Conservation (phyloP, 2,888 invertebrate genomes). For the Meiosimyza platycephala region DNA sequence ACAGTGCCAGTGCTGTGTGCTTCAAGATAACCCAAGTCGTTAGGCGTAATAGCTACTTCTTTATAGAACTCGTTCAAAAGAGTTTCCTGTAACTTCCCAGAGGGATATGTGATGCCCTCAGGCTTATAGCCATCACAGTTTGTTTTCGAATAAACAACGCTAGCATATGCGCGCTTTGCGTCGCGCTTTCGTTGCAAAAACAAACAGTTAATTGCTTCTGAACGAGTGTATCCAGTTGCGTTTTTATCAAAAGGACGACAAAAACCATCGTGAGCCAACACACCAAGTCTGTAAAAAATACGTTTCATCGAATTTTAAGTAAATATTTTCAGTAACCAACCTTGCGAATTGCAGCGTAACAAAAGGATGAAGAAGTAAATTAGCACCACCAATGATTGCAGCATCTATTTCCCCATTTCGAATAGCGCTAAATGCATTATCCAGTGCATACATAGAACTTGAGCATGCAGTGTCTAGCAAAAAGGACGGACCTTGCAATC, state of each 20-base stretch:
- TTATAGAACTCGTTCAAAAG: constrained; percentile 75
- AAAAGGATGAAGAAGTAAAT: constrained; percentile 87
- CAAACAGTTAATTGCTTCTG: constrained; percentile 79
- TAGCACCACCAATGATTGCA: constrained; percentile 90
- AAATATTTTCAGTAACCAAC: constrained; percentile 60
- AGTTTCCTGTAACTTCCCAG: constrained; percentile 73
- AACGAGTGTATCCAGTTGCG: constrained; percentile 85
- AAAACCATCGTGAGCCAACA: constrained; percentile 84
- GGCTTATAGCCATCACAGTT: constrained; percentile 84
- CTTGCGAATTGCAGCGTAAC: constrained; percentile 88
- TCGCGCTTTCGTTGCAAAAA: constrained; percentile 79
- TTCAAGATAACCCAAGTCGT: constrained; percentile 80
- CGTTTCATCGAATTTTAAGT: neutral
- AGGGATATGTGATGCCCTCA: constrained; percentile 77
- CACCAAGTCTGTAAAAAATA: constrained; percentile 69
- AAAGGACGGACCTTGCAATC: constrained; percentile 89
- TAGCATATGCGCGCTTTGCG: constrained; percentile 77
- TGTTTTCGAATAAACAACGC: constrained; percentile 80
- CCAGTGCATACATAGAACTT: constrained; percentile 89
- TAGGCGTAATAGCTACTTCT: constrained; percentile 73
- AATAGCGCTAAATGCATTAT: constrained; percentile 82
- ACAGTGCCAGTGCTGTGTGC: constrained; percentile 87
- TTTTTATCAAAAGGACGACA: constrained; percentile 92
- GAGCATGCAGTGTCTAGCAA: constrained; percentile 94
- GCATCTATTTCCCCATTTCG: constrained; percentile 85